These are phyloP conservation scores for Polyodon spathula DNA, from an alignment of 2,113 vertebrate species.

Conservation along the genomic window DNA sequence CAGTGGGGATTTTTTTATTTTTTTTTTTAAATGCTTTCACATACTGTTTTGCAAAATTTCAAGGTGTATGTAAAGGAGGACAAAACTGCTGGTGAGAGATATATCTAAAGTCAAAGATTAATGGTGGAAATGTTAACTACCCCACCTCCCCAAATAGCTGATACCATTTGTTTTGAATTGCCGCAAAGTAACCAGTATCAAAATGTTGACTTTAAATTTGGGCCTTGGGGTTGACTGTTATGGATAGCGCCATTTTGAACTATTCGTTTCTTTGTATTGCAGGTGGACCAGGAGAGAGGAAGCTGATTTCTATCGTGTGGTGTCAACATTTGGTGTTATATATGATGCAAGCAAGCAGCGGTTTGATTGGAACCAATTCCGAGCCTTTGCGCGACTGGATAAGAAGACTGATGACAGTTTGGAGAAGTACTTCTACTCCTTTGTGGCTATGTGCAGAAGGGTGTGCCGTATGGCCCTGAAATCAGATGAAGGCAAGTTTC, in stretches of 20 bases:
- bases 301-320: slow-evolving; percentile 94
- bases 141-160: no score
- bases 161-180: no score
- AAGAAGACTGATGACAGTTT: slow-evolving; percentile 96
- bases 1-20: no score
- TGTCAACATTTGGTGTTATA: slow-evolving; percentile 91
- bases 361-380: slow-evolving; percentile 94
- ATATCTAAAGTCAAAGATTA: no score
- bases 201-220: no score
- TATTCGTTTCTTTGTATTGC: not conserved
- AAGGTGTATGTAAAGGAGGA: no score
- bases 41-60: no score
- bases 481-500: slow-evolving; percentile 70
- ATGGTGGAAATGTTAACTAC: no score
- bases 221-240: not conserved
- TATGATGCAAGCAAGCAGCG: slow-evolving; percentile 75
- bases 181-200: no score
- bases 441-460: slow-evolving; percentile 92
- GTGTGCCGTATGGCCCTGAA: slow-evolving; percentile 91
- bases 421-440: slow-evolving; percentile 93
- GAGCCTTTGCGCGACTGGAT: slow-evolving; percentile 90
- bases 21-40: no score
- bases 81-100: no score
- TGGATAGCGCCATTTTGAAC: not conserved
- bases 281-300: slow-evolving; percentile 97